Evolutionary conservation across 2,888 invertebrate species (phyloP), one percentile per base, ranked within the genome.

Genomic region (Apocheima hispidaria): DNA sequence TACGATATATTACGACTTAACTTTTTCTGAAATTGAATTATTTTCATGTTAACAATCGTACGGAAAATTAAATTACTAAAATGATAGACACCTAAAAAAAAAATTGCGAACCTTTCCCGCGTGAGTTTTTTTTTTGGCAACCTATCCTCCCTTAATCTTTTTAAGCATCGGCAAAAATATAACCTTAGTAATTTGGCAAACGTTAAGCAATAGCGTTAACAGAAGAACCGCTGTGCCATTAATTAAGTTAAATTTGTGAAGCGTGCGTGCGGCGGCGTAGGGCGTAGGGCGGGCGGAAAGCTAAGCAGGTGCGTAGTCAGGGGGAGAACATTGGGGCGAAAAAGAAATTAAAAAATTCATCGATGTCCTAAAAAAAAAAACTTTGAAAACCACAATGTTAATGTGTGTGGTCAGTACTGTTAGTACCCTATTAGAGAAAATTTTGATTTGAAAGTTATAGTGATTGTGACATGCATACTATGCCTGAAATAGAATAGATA

Each of bases 181-280:
- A 73, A 69, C 72, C 75, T 73, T 66, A 70, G 70, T 73, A 63
- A 74, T 74, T 74, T 68, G 70, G 70, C 73, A 63, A 74, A 72
- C 68, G 68, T 74, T 75, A 74, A 75, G 75, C 73, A 74, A 73
- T 72, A 71, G 66, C 61, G 66, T 59, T 63, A 70, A 63, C 71
- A 73, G 75, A 70, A 74, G 73, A 72, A 74, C 69, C 74, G 74
- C 79, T 85, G 72, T 71, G 74, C 67, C 75, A 74, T 82, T 86
- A 78, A 85, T 83, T 81, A 81, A 78, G 79, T 83, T 83, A 78
- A 83, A 85, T 81, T 79, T 79, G 81, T 81, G 78, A 79, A 76
- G 77, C 72, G 69, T 56, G 44, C 56, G 60, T 54, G 60, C 26
- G 46, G 41, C 46, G 18, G 30, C 46, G 30, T 18, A 20, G 67